These are phyloP conservation scores for Tanypteryx hageni DNA, from an alignment of 2,888 invertebrate genomes.

Conservation along the genomic window DNA sequence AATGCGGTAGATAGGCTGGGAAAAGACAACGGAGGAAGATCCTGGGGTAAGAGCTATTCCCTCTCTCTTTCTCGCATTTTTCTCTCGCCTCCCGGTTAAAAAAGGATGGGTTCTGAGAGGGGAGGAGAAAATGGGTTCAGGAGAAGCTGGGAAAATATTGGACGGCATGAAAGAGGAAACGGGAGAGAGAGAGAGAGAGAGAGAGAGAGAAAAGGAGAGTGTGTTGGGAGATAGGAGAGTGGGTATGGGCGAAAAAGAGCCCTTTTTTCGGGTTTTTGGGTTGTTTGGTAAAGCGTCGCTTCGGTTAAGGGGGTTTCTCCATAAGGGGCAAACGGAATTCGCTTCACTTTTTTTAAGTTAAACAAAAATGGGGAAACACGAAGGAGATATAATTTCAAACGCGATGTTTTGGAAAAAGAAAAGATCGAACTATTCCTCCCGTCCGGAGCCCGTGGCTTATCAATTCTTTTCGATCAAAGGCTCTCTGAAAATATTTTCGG, in stretches of 20 bases:
- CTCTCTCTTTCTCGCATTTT: not conserved
- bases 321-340: not conserved
- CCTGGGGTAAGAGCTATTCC: not conserved
- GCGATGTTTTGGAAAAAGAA: constrained; percentile 14
- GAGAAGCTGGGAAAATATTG: constrained; percentile 18
- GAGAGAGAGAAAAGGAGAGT: not conserved
- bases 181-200: not conserved
- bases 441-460: not conserved
- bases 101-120: not conserved
- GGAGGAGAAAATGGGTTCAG: not conserved
- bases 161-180: not conserved
- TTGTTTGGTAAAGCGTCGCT: not conserved
- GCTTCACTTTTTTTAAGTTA: not conserved
- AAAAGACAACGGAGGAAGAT: not conserved
- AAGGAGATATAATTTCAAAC: not conserved
- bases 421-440: not conserved
- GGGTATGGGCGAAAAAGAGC: not conserved
- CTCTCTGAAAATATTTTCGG: not conserved
- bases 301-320: not conserved
- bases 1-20: not conserved
- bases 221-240: not conserved
- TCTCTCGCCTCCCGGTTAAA: not conserved
- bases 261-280: constrained; percentile 6
- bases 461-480: not conserved
- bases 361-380: not conserved